Evolutionary conservation across 2,888 invertebrate genomes (phyloP).

Genomic region (Nomada fucata): DNA sequence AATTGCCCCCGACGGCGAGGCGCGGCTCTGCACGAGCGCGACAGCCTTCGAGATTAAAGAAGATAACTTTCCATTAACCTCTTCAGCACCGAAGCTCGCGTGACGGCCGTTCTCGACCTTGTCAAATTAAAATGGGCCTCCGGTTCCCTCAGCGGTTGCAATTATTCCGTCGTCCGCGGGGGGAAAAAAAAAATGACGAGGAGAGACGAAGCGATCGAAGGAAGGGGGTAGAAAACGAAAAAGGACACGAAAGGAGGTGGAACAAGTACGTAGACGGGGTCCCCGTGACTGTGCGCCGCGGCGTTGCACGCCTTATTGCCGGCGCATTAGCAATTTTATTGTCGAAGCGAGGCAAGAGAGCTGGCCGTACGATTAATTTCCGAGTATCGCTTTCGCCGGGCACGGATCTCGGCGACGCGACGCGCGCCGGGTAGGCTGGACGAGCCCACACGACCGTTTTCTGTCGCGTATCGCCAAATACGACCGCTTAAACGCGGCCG

Average conservation of each 20-base stretch:
- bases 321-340: slow-evolving; percentile 52
- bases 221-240: not conserved
- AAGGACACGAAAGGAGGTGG: too few species aligned
- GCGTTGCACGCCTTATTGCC: slow-evolving; percentile 29
- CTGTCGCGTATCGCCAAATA: slow-evolving; percentile 79
- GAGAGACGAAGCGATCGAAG: slow-evolving; percentile 17
- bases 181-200: not conserved
- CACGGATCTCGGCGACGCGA: slow-evolving; percentile 28
- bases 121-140: slow-evolving; percentile 49
- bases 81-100: slow-evolving; percentile 43
- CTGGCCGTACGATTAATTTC: slow-evolving; percentile 49
- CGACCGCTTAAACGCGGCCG: slow-evolving; percentile 75
- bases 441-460: slow-evolving; percentile 71
- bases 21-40: slow-evolving; percentile 49
- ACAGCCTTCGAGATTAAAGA: slow-evolving; percentile 57
- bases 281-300: too few species aligned
- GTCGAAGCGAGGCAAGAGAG: slow-evolving; percentile 25
- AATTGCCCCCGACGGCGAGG: slow-evolving; percentile 46
- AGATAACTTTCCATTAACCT: slow-evolving; percentile 64
- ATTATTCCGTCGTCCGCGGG: not conserved
- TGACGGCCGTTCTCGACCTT: slow-evolving; percentile 56
- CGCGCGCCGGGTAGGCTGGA: slow-evolving; percentile 46
- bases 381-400: slow-evolving; percentile 58
- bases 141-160: not conserved
- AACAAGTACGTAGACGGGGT: too few species aligned